A percentile compares a stretch with the other conserved stretches of the same genome.
Conservation (phyloP, 2,113 vertebrate species). For the Colistium nudipinnis region DNA sequence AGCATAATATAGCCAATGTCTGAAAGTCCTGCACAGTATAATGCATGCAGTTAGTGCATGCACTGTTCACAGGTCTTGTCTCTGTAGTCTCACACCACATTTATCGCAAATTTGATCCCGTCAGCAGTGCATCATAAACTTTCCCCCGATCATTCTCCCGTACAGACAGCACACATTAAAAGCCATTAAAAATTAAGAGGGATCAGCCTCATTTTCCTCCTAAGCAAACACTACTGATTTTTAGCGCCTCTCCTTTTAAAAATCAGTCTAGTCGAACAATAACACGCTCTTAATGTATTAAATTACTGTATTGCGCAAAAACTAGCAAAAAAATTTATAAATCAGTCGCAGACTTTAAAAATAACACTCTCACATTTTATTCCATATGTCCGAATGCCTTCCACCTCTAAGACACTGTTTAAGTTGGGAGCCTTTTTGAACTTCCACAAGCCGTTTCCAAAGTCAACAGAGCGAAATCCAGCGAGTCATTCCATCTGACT, state of each 20-base stretch:
- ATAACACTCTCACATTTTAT: constrained; percentile 43
- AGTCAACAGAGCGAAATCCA: constrained; percentile 71
- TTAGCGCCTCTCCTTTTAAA: constrained; percentile 21
- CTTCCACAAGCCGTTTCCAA: constrained; percentile 67
- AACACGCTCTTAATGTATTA: constrained; percentile 38
- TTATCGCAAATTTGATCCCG: neutral
- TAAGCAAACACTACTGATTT: constrained; percentile 3
- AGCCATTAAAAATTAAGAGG: neutral
- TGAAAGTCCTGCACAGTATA: neutral
- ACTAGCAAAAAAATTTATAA: no score
- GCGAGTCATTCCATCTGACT: constrained; percentile 57
- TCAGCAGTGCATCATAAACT: neutral
- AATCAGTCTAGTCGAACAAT: constrained; percentile 27
- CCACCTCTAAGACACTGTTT: constrained; percentile 53
- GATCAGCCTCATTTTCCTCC: neutral
- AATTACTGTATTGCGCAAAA: neutral
- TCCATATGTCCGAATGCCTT: constrained; percentile 62
- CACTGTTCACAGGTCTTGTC: neutral
- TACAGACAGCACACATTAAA: neutral
- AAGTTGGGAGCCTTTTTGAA: constrained; percentile 59
- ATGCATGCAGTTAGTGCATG: neutral
- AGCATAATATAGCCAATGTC: neutral
- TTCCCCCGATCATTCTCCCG: neutral
- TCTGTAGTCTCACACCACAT: neutral
- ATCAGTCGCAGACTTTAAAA: constrained; percentile 54